Evolutionary conservation across 2,113 vertebrate species (phyloP), one percentile per base, ranked within the genome.

Genomic region (Pelusios castaneus): DNA sequence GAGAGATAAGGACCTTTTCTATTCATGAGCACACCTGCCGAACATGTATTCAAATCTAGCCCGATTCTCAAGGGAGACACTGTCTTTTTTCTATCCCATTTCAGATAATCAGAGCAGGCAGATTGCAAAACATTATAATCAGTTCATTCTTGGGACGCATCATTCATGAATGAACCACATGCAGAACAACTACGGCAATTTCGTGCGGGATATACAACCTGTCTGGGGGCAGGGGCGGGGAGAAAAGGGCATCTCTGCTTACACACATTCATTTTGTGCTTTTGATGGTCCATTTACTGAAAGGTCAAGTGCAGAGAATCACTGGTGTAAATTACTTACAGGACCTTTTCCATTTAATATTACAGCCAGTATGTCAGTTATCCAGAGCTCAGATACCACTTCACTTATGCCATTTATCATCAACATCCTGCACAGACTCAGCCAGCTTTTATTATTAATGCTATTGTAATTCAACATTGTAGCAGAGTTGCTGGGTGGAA

Each of bases 281-380:
- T 2, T 12, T 83, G 82, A 85, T 49, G 5, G 2, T 13, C 75
- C 73, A 78, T 83, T 82, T 63, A 52, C 27, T 45, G 34, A 29
- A 27, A 70, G 12, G 38, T 41, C 67, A 73, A 79, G 77, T 87
- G 80, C 86, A 27, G 89, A 83, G 47, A 29, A 76, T 80, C 17
- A n/a, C 56, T 85, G 95, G 92, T 91, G 93, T 89, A 43, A 95
- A 94, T 94, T 7, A 94, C 87, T 88, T 1, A n/a, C 80, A 2
- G 70, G 85, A 96, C 94, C 93, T 96, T 95, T 92, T 80, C 87
- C 16, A 52, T 51, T 52, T n/a, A 83, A 86, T 87, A 94, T 95
- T 70, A 88, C 90, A 60, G 93, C 92, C 49, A 93, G 93, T 88
- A 43, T 54, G 60, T 60, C 41, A 43, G 89, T 96, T 56, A 94